Evolutionary conservation across 2,888 invertebrate genomes (phyloP).

Genomic region (Germaria angustata): DNA sequence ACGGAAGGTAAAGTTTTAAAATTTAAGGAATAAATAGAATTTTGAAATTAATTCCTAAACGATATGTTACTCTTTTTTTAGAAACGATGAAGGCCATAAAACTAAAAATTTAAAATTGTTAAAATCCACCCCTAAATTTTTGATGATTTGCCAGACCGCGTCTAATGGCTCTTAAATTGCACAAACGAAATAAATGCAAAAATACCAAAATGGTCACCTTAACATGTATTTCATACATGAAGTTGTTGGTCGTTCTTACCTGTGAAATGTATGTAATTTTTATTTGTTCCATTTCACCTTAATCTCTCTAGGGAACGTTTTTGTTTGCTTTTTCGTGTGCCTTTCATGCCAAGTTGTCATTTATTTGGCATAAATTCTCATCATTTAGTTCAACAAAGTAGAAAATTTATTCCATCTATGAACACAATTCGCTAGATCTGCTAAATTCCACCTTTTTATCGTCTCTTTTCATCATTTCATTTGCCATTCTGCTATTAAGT

Average conservation of each 20-base stretch:
- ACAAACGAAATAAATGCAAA: too few species aligned
- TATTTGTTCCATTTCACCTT: constrained; percentile 10
- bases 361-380: constrained; percentile 61
- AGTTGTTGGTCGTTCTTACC: neutral
- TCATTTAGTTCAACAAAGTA: constrained; percentile 58
- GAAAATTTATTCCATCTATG: constrained; percentile 56
- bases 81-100: too few species aligned
- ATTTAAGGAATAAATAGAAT: too few species aligned
- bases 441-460: constrained; percentile 51
- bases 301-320: constrained; percentile 13
- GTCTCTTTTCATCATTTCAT: constrained; percentile 16
- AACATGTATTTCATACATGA: neutral
- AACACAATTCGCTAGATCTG: constrained; percentile 48
- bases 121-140: neutral
- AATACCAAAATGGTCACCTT: neutral
- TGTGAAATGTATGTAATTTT: constrained; percentile 2
- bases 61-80: too few species aligned
- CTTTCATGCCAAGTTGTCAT: constrained; percentile 56
- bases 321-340: neutral
- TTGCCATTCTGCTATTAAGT: constrained; percentile 1
- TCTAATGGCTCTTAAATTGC: too few species aligned
- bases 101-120: too few species aligned
- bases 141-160: too few species aligned
- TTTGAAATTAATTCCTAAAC: too few species aligned
- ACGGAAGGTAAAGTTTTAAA: too few species aligned